These are phyloP conservation scores for Venusia cambrica DNA, from an alignment of 2,888 invertebrate genomes.

Conservation along the genomic window DNA sequence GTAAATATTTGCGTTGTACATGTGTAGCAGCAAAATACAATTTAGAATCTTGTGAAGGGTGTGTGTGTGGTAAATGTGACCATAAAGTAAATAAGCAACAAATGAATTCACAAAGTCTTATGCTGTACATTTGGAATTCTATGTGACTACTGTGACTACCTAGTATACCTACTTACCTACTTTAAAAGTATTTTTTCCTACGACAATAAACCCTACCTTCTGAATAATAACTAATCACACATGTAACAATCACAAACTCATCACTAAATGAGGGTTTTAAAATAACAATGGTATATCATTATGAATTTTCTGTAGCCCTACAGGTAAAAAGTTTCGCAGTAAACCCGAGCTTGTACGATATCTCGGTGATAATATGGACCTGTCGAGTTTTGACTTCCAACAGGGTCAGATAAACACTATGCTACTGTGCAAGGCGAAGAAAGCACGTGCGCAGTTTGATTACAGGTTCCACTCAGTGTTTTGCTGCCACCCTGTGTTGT, in stretches of 20 bases:
- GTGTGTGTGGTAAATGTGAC: no score
- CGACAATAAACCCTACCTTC: no score
- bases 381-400: conserved; percentile 91
- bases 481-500: conserved; percentile 77
- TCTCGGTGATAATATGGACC: conserved; percentile 88
- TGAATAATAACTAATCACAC: conserved; percentile 14
- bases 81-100: no score
- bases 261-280: conserved; percentile 51
- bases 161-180: no score
- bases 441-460: conserved; percentile 85
- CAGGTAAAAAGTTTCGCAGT: conserved; percentile 90
- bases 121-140: no score
- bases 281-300: conserved; percentile 43
- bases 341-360: conserved; percentile 90
- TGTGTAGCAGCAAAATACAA: no score
- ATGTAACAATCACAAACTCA: conserved; percentile 42
- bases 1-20: no score
- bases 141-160: no score
- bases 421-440: conserved; percentile 86
- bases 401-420: conserved; percentile 88
- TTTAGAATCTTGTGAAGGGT: no score
- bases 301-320: conserved; percentile 84
- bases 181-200: no score
- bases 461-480: conserved; percentile 81
- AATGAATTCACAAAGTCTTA: no score